Percentiles rank a stretch among this genome's conserved stretches.
phyloP scores from a whole-genome alignment of 1,140 invertebrate species.

The Periplaneta americana region DNA sequence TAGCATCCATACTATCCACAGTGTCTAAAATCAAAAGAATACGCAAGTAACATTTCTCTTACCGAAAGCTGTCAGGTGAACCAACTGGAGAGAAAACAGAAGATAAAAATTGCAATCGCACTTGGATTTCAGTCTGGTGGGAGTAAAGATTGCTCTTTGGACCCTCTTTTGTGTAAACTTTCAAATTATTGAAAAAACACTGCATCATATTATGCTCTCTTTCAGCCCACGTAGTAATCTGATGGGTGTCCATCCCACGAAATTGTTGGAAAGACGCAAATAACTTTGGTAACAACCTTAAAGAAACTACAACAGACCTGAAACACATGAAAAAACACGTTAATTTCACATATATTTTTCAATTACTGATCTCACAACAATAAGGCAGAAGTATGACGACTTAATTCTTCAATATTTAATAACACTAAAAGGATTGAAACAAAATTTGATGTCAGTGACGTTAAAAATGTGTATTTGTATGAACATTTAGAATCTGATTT shows the following conservation, averaged over 20 bases:
- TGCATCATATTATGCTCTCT: conserved; percentile 86
- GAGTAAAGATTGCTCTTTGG: conserved; percentile 63
- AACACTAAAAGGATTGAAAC: no score
- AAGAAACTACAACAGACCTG: conserved; percentile 81
- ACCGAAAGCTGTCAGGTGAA: conserved; percentile 82
- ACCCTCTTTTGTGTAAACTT: conserved; percentile 37
- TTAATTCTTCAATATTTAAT: no score
- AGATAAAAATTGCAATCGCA: conserved; percentile 83
- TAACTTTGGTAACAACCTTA: conserved; percentile 82
- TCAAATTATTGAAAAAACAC: conserved; percentile 80
- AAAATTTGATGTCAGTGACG: no score
- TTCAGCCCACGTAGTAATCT: conserved; percentile 85
- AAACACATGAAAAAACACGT: conserved; percentile 20
- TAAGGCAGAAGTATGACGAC: no score
- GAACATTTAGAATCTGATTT: no score
- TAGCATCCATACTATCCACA: no score
- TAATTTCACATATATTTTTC: no score
- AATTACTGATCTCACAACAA: no score
- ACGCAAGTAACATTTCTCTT: conserved; percentile 18
- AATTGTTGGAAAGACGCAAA: conserved; percentile 88
- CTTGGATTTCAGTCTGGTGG: conserved; percentile 86
- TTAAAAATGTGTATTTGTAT: no score
- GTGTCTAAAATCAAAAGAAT: background rate
- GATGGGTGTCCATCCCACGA: conserved; percentile 72
- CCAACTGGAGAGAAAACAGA: conserved; percentile 86